Evolutionary conservation across 2,113 vertebrate genomes (phyloP).

Genomic region (Paedocypris sp.): DNA sequence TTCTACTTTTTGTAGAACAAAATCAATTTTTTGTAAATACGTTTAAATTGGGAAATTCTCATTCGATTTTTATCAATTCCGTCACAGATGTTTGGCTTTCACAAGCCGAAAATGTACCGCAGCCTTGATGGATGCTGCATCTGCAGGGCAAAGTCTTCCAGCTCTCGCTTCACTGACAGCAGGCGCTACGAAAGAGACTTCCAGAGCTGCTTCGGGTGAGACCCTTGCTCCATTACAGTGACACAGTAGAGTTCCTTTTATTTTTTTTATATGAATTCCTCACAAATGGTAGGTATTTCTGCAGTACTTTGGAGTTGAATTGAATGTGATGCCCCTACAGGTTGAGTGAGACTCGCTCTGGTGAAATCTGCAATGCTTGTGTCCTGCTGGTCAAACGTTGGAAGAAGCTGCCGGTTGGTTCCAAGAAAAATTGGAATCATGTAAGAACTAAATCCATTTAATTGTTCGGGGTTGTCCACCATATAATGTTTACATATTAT

Average conservation of each 20-base stretch:
- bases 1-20: no score
- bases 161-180: conserved; percentile 96
- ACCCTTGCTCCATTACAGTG: background rate
- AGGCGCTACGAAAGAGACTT: conserved; percentile 97
- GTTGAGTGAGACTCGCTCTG: conserved; percentile 83
- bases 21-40: no score
- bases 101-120: conserved; percentile 98
- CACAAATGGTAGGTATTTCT: no score
- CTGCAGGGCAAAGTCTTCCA: conserved; percentile 96
- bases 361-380: conserved; percentile 97
- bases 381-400: conserved; percentile 95
- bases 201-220: conserved; percentile 95
- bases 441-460: no score
- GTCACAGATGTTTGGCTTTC: conserved; percentile 92
- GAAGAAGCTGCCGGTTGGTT: conserved; percentile 94
- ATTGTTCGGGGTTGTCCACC: no score
- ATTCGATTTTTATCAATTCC: background rate
- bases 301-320: no score
- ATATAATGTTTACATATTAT: no score
- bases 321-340: conserved; percentile 47
- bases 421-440: conserved; percentile 98
- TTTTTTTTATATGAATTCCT: background rate
- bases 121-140: conserved; percentile 98
- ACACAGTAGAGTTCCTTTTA: background rate
- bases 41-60: no score